phyloP scores from a whole-genome alignment of 2,113 vertebrate genomes.

The Colistium nudipinnis region DNA sequence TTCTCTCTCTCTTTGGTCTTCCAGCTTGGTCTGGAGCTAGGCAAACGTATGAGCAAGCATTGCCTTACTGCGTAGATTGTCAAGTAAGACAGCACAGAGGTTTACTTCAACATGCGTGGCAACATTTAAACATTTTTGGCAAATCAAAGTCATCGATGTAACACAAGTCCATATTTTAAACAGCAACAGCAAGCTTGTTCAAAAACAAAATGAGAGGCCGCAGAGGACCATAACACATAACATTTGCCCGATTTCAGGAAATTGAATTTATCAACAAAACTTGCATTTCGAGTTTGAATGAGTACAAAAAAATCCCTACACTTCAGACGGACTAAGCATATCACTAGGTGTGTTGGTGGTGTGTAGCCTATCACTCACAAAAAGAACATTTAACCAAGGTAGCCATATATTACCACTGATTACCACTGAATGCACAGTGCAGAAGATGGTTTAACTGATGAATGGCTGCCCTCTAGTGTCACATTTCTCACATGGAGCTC shows the following conservation, averaged over 20 bases:
- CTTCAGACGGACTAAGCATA: background rate
- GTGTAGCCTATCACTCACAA: background rate
- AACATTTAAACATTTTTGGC: background rate
- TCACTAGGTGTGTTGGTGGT: background rate
- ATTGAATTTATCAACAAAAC: background rate
- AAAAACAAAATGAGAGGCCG: background rate
- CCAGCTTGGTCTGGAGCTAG: slow-evolving; percentile 18
- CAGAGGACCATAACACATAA: background rate
- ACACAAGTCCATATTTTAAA: background rate
- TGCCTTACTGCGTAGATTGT: slow-evolving; percentile 16
- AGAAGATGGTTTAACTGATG: background rate
- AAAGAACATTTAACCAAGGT: background rate
- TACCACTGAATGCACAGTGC: background rate
- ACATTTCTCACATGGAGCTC: background rate
- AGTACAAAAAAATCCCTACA: background rate
- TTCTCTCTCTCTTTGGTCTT: background rate
- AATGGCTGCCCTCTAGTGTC: slow-evolving; percentile 70
- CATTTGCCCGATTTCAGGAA: background rate
- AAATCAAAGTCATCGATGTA: background rate
- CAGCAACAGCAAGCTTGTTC: background rate
- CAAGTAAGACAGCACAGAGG: slow-evolving; percentile 64
- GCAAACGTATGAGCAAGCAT: slow-evolving; percentile 41
- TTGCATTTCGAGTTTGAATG: background rate
- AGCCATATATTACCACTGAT: background rate
- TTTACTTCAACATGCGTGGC: slow-evolving; percentile 6